Evolutionary conservation across 2,113 vertebrate genomes (phyloP), one percentile per base, ranked within the genome.

Genomic region (Zapus hudsonius): DNA sequence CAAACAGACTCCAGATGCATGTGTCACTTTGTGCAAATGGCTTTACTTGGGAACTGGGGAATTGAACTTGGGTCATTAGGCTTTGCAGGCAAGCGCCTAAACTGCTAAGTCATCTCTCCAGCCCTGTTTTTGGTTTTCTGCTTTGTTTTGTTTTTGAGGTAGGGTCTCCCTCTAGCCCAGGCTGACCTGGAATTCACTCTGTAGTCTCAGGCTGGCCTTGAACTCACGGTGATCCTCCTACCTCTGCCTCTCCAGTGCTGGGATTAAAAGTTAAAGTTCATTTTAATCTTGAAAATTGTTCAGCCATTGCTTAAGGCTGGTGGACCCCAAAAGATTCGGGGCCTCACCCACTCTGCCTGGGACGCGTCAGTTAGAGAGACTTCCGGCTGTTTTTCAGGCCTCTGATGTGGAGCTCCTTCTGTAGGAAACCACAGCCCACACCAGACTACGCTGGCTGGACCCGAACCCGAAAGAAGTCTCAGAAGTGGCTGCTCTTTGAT

Each of bases 401-500:
- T 33, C 3, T 23, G 4, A 44, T 17, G 0, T 2, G 3, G 10
- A 17, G 52, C 67, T 25, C 42, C 38, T 82, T 84, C n/a, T 47
- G 78, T 69, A 73, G 13, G 55, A 7, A 91, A 27, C 83, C 3
- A 86, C 75, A 7, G 52, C 52, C 86, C 19, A 0, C 17, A 15
- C 33, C 55, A 5, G 0, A 83, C 86, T 81, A 86, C 17, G 27
- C 57, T 23, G 4, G 1, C 91, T 38, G 86, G 40, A 74, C 12
- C 83, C 27, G 80, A 76, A 40, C 25, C 22, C 44, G 8, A 88
- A 42, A 42, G 31, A 88, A 76, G 5, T 57, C 81, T 70, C 70
- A 27, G 11, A n/a, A 33, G 15, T 75, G 0, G 61, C 89, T 10
- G n/a, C 31, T 44, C 42, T 12, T 36, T 16, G 2, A 42, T 61